phyloP scores from a whole-genome alignment of 2,888 invertebrate species.

The Teinopalpus imperialis region DNA sequence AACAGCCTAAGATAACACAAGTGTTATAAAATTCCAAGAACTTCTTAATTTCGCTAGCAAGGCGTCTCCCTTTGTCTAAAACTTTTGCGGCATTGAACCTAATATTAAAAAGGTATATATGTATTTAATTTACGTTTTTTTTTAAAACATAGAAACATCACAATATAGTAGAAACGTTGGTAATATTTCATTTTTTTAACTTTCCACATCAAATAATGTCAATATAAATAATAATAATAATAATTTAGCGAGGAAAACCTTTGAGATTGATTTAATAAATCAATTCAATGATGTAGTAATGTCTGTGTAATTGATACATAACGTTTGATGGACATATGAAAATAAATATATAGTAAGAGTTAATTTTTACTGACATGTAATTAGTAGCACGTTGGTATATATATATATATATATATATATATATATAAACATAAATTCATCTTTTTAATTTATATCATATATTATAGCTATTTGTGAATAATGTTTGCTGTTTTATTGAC shows the following conservation, averaged over 20 bases:
- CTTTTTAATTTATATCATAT: no score
- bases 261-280: background rate
- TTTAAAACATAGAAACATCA: no score
- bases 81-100: background rate
- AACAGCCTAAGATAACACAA: background rate
- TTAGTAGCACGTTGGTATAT: no score
- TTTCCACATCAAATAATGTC: no score
- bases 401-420: no score
- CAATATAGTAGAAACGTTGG: no score
- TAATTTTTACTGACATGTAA: constrained; percentile 4
- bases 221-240: background rate
- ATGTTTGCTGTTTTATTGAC: no score
- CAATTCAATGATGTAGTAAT: background rate
- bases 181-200: no score
- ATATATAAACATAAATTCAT: no score
- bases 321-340: background rate
- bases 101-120: no score
- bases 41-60: background rate
- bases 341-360: background rate
- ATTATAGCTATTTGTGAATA: no score
- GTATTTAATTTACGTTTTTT: no score
- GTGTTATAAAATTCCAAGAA: background rate
- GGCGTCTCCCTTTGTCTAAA: background rate
- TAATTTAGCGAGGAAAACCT: background rate
- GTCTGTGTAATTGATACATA: constrained; percentile 6